Base-by-base conservation (phyloP, 2,113 vertebrate species). In the Protobothrops flavoviridis region DNA sequence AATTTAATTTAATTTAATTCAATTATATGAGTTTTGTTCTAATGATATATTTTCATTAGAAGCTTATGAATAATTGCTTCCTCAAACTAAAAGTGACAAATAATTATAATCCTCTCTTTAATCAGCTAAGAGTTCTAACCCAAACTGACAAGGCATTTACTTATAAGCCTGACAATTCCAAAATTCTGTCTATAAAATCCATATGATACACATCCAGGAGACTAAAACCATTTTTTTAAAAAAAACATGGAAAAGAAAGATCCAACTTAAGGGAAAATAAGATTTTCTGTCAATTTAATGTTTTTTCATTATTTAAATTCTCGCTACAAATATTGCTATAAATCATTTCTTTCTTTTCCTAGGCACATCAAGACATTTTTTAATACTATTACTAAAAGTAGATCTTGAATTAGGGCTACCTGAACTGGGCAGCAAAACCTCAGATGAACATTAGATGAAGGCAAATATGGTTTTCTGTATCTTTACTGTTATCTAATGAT, bases 91-190 rank as follows among this genome's bases (percentile, higher is more conserved):
- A 96, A 94, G 90, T 95, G 92, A 88, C 89, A 96, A 96, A 95
- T 88, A 94, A 96, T 97, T 97, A 96, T 90, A 94, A 53, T 94
- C 87, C 92, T 88, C 50, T 87, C 95, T 96, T 94, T 94, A 97
- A 96, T 96, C 94, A 96, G 23, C 52, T 95, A 92, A 53, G 45
- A 93, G 89, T 96, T 95, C 93, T 95, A 97, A 97, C 74, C 45
- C 17, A 95, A 96, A 96, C 50, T 95, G 96, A 94, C 95, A 96
- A 89, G 93, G 48, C 69, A 95, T 97, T 97, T 95, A 92, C 95
- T 95, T 96, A 93, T 93, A 94, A 95, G 89, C 91, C 39, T 94
- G 95, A 96, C 91, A 95, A 92, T 93, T 95, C 89, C 87, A 93
- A 92, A 94, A 59, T 87, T 95, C 92, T 95, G 91, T 23, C 92